A percentile compares a stretch with the other conserved stretches of the same genome.
Conservation (phyloP, 2,797 vertebrate genomes). For the Myotis myotis region DNA sequence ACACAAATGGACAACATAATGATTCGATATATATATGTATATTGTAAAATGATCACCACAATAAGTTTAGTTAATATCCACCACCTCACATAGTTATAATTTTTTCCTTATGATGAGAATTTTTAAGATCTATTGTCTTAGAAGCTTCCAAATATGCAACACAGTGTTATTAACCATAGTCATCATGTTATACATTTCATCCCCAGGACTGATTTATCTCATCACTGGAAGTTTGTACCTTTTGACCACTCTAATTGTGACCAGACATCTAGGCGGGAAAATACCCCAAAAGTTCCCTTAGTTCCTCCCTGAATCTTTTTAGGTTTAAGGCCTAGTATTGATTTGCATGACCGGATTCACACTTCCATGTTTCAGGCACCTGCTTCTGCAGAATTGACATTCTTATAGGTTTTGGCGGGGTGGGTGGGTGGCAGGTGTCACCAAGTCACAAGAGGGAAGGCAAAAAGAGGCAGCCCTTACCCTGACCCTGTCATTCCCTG, state of each 20-base stretch:
- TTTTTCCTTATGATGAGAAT: not conserved
- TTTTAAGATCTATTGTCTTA: not conserved
- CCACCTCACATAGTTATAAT: not conserved
- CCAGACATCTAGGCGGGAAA: not conserved
- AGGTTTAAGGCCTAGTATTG: not conserved
- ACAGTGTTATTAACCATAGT: not conserved
- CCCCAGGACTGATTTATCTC: not conserved
- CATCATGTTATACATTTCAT: not conserved
- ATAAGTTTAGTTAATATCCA: not conserved
- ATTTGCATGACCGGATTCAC: constrained; percentile 59
- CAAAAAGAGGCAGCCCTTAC: not conserved
- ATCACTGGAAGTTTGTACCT: not conserved
- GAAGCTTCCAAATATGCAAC: not conserved
- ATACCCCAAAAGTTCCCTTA: not conserved
- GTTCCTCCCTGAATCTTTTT: not conserved
- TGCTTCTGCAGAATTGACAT: constrained; percentile 67
- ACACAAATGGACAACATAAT: not conserved
- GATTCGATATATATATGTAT: not conserved
- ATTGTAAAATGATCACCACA: not conserved
- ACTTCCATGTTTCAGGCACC: constrained; percentile 49
- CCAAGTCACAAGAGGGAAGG: not conserved
- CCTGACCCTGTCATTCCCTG: not conserved
- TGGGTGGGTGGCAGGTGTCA: constrained; percentile 54
- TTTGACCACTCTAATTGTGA: not conserved
- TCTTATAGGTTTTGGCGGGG: constrained; percentile 23